A percentile compares a stretch with the other conserved stretches of the same genome.
Conservation (phyloP, 2,888 invertebrate genomes). For the Caenorhabditis wallacei region DNA sequence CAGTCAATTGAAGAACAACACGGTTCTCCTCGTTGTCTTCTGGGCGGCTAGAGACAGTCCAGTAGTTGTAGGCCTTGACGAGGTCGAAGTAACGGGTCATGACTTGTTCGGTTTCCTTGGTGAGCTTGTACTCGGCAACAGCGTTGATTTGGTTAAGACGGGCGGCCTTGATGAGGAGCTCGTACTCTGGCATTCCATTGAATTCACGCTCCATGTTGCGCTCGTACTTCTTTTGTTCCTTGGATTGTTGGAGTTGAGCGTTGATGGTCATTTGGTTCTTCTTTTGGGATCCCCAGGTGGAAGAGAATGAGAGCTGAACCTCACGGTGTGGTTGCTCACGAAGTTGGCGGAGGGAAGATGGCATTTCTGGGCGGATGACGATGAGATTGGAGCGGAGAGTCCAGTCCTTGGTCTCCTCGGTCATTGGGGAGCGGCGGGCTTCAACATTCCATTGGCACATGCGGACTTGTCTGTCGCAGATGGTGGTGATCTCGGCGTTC, state of each 20-base stretch:
- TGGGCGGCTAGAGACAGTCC: constrained; percentile 58
- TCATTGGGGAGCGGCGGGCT: constrained; percentile 58
- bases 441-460: constrained; percentile 60
- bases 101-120: constrained; percentile 62
- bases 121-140: constrained; percentile 73
- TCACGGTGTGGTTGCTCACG: constrained; percentile 73
- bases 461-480: constrained; percentile 62
- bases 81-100: constrained; percentile 69
- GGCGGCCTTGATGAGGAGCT: constrained; percentile 66
- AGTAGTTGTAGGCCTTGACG: constrained; percentile 75
- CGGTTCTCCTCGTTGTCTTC: constrained; percentile 62
- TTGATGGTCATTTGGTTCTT: constrained; percentile 66
- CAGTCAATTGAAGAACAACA: constrained; percentile 69
- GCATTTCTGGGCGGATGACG: constrained; percentile 71
- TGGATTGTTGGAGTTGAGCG: constrained; percentile 67
- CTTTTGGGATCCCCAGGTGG: constrained; percentile 71
- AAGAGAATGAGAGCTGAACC: constrained; percentile 59
- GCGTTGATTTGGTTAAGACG: constrained; percentile 71
- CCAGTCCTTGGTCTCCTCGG: constrained; percentile 73
- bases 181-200: constrained; percentile 65
- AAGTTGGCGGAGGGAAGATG: constrained; percentile 66
- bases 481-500: constrained; percentile 60
- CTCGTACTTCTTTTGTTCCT: constrained; percentile 65
- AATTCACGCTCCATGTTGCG: constrained; percentile 46
- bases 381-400: constrained; percentile 69